These are phyloP conservation scores for Chaunax sp. DNA, from an alignment of 2,797 vertebrate genomes.

Conservation along the genomic window DNA sequence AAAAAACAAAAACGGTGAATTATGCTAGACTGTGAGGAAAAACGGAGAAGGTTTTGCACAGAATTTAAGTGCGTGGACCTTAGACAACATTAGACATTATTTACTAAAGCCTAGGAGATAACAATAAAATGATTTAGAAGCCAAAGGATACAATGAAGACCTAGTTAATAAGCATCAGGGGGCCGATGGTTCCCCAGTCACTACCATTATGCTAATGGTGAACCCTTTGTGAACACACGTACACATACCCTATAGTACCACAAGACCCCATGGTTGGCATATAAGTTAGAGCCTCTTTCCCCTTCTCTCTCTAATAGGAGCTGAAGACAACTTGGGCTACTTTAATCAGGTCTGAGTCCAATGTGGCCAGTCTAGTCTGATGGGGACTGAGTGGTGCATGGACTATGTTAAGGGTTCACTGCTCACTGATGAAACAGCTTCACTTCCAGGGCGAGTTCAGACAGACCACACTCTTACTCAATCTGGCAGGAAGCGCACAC, in stretches of 20 bases:
- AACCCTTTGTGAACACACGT: conserved; percentile 58
- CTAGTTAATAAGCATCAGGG: conserved; percentile 66
- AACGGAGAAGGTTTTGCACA: conserved; percentile 2
- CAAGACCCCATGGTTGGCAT: conserved; percentile 71
- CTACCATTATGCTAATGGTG: conserved; percentile 77
- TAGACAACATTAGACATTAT: conserved; percentile 50
- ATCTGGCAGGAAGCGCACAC: conserved; percentile 77
- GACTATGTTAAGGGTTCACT: conserved; percentile 80
- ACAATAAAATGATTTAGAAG: conserved; percentile 48
- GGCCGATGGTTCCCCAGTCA: conserved; percentile 71
- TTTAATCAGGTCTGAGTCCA: conserved; percentile 83
- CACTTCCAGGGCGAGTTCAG: conserved; percentile 76
- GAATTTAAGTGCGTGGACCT: conserved; percentile 38
- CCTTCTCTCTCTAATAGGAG: conserved; percentile 68
- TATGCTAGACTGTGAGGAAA: conserved; percentile 2
- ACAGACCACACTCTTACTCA: conserved; percentile 70
- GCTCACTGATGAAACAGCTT: conserved; percentile 81
- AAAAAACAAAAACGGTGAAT: background rate
- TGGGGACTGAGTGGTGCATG: conserved; percentile 79
- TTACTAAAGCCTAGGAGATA: conserved; percentile 43
- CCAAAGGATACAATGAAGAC: conserved; percentile 55
- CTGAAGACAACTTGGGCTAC: conserved; percentile 74
- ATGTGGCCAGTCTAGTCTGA: conserved; percentile 74
- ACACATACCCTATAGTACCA: conserved; percentile 68
- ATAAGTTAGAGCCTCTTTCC: conserved; percentile 63